These are phyloP conservation scores for Tetraodon nigroviridis DNA, from an alignment of 2,113 vertebrate genomes.

Conservation along the genomic window DNA sequence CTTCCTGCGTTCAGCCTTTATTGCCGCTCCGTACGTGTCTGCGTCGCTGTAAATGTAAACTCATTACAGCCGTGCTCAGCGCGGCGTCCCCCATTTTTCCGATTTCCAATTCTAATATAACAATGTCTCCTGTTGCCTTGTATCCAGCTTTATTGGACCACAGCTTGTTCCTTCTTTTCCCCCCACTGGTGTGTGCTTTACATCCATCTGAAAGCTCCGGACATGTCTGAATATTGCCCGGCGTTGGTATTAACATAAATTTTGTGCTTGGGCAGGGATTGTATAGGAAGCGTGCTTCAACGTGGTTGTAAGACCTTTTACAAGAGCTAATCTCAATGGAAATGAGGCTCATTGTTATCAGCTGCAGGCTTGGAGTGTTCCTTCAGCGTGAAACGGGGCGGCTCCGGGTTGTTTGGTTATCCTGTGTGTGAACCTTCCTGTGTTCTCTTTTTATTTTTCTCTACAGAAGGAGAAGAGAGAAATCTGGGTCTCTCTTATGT, in stretches of 20 bases:
- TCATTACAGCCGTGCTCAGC: too few relatives aligned
- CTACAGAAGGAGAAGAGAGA: constrained; percentile 38
- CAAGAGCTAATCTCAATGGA: constrained; percentile 62
- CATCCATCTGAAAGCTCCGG: constrained; percentile 33
- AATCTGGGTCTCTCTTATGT: constrained; percentile 59
- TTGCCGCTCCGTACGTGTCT: too few relatives aligned
- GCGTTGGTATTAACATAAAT: constrained; percentile 52
- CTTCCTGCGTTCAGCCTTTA: too few relatives aligned
- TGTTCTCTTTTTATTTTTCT: constrained; percentile 35
- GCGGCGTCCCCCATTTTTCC: too few relatives aligned
- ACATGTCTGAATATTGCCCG: constrained; percentile 45
- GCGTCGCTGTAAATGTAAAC: too few relatives aligned
- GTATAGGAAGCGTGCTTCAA: constrained; percentile 46
- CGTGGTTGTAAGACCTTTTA: constrained; percentile 58
- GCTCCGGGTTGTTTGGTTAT: constrained; percentile 57
- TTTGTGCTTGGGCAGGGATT: constrained; percentile 41
- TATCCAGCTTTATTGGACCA: too few relatives aligned
- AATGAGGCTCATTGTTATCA: constrained; percentile 67
- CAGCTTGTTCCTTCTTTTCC: constrained; percentile 13
- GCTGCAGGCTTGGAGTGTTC: constrained; percentile 52
- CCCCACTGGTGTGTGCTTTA: constrained; percentile 38
- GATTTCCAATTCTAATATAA: too few relatives aligned
- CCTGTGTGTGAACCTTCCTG: constrained; percentile 54
- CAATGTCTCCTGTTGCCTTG: too few relatives aligned
- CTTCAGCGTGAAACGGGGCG: constrained; percentile 29